Evolutionary conservation across 1,140 invertebrate genomes (phyloP).

Genomic region (Planococcus citri): DNA sequence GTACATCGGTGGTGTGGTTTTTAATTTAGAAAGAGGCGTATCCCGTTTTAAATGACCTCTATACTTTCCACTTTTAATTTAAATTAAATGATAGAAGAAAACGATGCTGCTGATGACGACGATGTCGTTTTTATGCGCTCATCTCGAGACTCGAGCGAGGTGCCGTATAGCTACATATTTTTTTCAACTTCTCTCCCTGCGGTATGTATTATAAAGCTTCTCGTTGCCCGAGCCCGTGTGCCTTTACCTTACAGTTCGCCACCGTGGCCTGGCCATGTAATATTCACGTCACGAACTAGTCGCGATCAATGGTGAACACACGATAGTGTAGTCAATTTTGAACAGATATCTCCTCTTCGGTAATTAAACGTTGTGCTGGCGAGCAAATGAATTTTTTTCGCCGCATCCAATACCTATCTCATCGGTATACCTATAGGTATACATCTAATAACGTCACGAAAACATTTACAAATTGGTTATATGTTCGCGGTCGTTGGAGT

Average conservation of each 20-base stretch:
- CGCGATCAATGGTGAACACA: constrained; percentile 16
- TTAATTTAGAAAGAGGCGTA: constrained; percentile 20
- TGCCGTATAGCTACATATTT: too few relatives aligned
- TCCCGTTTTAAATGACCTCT: constrained; percentile 18
- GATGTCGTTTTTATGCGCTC: constrained; percentile 19
- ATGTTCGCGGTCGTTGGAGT: too few relatives aligned
- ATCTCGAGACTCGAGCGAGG: too few relatives aligned
- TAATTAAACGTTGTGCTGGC: constrained; percentile 11
- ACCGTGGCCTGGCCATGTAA: constrained; percentile 18
- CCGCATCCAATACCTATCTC: too few relatives aligned
- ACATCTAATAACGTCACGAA: constrained; percentile 14
- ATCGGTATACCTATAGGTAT: too few relatives aligned
- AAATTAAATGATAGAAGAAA: constrained; percentile 20
- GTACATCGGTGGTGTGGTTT: constrained; percentile 19
- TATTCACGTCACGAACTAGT: constrained; percentile 16
- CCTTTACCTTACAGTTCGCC: not conserved
- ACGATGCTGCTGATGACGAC: constrained; percentile 15
- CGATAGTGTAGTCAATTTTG: not conserved
- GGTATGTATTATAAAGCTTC: too few relatives aligned
- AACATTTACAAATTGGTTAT: constrained; percentile 1
- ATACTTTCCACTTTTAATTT: constrained; percentile 20
- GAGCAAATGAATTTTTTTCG: constrained; percentile 4
- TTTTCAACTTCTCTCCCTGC: not conserved
- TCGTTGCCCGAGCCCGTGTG: too few relatives aligned
- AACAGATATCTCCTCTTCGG: not conserved